These are phyloP conservation scores for Lysiphlebus fabarum DNA, from an alignment of 1,140 invertebrate species.

Conservation along the genomic window DNA sequence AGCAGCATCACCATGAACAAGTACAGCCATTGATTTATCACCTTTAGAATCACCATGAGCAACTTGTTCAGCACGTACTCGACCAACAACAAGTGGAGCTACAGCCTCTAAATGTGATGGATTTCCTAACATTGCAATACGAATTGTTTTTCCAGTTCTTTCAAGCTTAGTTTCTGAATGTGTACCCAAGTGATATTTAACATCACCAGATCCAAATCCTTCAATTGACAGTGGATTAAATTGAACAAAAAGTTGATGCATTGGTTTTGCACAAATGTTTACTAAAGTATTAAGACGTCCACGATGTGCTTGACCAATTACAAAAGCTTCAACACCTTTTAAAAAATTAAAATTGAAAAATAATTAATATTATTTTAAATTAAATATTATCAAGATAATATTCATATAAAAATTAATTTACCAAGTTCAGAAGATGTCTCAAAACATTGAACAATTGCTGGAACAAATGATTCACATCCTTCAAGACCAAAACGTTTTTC, in stretches of 20 bases:
- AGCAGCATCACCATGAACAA: constrained; percentile 89
- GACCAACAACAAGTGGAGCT: constrained; percentile 79
- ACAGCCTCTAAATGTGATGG: constrained; percentile 89
- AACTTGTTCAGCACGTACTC: constrained; percentile 82
- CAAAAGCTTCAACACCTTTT: constrained; percentile 71
- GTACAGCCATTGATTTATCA: constrained; percentile 63
- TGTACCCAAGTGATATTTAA: constrained; percentile 91
- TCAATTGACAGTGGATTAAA: constrained; percentile 57
- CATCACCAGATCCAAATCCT: constrained; percentile 82
- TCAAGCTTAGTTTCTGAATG: constrained; percentile 65
- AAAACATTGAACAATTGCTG: constrained; percentile 83
- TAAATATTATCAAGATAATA: not conserved
- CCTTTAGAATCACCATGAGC: constrained; percentile 69
- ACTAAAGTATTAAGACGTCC: constrained; percentile 87
- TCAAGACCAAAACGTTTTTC: constrained; percentile 92
- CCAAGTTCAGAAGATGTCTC: constrained; percentile 72
- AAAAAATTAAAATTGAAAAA: constrained; percentile 1
- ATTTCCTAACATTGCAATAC: constrained; percentile 81
- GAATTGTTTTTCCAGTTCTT: constrained; percentile 70
- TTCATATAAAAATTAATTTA: constrained; percentile 11
- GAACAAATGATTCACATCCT: constrained; percentile 87
- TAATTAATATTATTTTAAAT: constrained; percentile 36
- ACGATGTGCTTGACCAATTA: constrained; percentile 91
- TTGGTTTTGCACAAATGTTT: constrained; percentile 84
- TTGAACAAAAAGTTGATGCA: constrained; percentile 82